These are phyloP conservation scores for Paramuricea clavata DNA, from an alignment of 92 coral and sea anemone species.

Conservation along the genomic window DNA sequence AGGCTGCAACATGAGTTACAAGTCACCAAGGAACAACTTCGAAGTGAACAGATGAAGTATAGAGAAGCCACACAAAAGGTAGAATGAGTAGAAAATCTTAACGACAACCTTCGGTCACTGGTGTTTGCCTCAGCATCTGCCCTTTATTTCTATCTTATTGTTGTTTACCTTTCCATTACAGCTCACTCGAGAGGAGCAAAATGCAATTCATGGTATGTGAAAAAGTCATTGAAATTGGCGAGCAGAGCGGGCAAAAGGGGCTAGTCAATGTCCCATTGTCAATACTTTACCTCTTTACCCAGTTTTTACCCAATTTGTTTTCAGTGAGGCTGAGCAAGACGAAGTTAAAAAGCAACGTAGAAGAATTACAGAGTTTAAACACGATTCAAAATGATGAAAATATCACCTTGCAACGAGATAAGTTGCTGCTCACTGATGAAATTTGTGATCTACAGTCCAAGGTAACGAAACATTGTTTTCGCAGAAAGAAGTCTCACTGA, in stretches of 20 bases:
- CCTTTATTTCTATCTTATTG: too few relatives aligned
- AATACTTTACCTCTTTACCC: background rate
- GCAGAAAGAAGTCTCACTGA: background rate
- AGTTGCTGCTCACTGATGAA: constrained; percentile 86
- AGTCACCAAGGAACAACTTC: constrained; percentile 74
- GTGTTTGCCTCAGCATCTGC: too few relatives aligned
- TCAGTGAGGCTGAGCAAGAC: constrained; percentile 88
- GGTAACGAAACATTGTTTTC: constrained; percentile 60
- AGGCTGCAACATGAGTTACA: constrained; percentile 83
- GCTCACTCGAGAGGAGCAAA: constrained; percentile 58
- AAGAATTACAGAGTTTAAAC: constrained; percentile 80
- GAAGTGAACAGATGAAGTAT: constrained; percentile 78
- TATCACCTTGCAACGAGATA: constrained; percentile 84
- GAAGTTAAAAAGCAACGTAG: constrained; percentile 87
- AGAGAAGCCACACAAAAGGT: constrained; percentile 88
- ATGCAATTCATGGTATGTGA: constrained; percentile 48
- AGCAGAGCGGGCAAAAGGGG: background rate
- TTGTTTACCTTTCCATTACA: background rate
- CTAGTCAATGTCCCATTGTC: background rate
- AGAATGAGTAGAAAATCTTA: too few relatives aligned
- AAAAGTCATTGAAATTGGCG: background rate
- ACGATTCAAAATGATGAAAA: constrained; percentile 83
- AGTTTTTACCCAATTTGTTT: too few relatives aligned
- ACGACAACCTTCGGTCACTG: too few relatives aligned
- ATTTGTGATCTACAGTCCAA: constrained; percentile 83